Conservation (phyloP, 2,113 vertebrate genomes). For the Tricholaema leucomelas region DNA sequence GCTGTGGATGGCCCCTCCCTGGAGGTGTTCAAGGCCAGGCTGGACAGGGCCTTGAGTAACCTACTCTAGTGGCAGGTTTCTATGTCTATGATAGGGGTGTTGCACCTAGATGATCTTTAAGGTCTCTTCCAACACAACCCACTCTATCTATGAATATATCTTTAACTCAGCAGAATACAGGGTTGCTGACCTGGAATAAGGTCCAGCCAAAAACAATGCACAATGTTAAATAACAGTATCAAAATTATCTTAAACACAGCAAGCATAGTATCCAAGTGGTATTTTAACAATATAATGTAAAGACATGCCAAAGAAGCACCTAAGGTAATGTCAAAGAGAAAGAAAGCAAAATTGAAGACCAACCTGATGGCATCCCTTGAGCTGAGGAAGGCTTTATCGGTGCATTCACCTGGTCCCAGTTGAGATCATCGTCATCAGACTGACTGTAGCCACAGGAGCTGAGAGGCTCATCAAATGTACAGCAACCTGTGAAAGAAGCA, state of each 20-base stretch:
- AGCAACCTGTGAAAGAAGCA: slow-evolving; percentile 83
- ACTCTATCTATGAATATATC: background rate
- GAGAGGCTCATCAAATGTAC: slow-evolving; percentile 90
- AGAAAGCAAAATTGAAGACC: slow-evolving; percentile 40
- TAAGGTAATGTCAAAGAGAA: background rate
- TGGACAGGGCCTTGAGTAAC: too few species aligned
- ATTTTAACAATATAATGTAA: background rate
- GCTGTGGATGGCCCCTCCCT: too few species aligned
- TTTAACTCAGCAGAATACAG: background rate
- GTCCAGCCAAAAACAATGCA: background rate
- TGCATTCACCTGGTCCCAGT: slow-evolving; percentile 92
- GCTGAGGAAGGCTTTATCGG: slow-evolving; percentile 81
- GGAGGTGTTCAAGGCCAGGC: too few species aligned
- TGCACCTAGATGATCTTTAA: too few species aligned
- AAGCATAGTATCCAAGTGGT: background rate
- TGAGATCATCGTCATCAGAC: slow-evolving; percentile 90
- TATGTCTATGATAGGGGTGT: too few species aligned
- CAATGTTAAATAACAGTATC: background rate
- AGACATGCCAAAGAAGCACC: background rate
- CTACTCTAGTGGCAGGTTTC: too few species aligned
- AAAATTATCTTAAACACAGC: background rate
- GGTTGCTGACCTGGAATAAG: background rate
- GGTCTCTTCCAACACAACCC: too few species aligned
- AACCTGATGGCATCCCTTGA: slow-evolving; percentile 94
- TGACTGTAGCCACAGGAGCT: slow-evolving; percentile 91